Evolutionary conservation across 2,113 vertebrate genomes (phyloP).

Genomic region (Grammomys dolichurus): DNA sequence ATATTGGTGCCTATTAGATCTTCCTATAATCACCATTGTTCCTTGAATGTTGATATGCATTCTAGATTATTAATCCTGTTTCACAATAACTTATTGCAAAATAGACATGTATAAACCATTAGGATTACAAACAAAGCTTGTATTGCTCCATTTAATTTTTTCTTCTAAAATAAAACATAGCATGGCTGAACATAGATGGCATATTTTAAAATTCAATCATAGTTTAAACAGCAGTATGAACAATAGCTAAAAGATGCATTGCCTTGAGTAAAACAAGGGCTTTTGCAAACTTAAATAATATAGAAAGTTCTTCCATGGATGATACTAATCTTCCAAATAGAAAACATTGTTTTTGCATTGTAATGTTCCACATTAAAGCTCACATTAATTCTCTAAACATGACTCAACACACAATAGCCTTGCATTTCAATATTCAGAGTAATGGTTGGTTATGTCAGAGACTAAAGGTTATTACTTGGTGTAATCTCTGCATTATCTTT

Average conservation of each 20-base stretch:
- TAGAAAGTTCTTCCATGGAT: slow-evolving; percentile 54
- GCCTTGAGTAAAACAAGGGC: slow-evolving; percentile 64
- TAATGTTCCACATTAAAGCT: slow-evolving; percentile 69
- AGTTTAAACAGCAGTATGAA: slow-evolving; percentile 60
- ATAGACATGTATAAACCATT: slow-evolving; percentile 35
- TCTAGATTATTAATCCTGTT: slow-evolving; percentile 28
- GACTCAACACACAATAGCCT: slow-evolving; percentile 74
- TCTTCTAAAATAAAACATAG: slow-evolving; percentile 69
- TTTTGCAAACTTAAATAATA: slow-evolving; percentile 67
- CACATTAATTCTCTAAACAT: slow-evolving; percentile 75
- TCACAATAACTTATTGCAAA: slow-evolving; percentile 34
- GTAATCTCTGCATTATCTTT: slow-evolving; percentile 75
- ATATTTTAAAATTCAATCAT: slow-evolving; percentile 59
- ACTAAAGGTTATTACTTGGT: slow-evolving; percentile 79
- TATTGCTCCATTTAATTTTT: slow-evolving; percentile 38
- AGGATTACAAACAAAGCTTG: slow-evolving; percentile 47
- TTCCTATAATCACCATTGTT: slow-evolving; percentile 7
- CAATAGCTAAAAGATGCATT: slow-evolving; percentile 66
- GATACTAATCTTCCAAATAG: slow-evolving; percentile 75
- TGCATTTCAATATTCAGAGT: slow-evolving; percentile 71
- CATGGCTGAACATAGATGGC: slow-evolving; percentile 46
- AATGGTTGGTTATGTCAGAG: slow-evolving; percentile 72
- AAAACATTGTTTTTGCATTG: slow-evolving; percentile 66
- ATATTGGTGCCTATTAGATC: background rate
- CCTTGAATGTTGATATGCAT: slow-evolving; percentile 13